Evolutionary conservation across 2,797 vertebrate genomes (phyloP).

Genomic region (Tragopan temminckii): DNA sequence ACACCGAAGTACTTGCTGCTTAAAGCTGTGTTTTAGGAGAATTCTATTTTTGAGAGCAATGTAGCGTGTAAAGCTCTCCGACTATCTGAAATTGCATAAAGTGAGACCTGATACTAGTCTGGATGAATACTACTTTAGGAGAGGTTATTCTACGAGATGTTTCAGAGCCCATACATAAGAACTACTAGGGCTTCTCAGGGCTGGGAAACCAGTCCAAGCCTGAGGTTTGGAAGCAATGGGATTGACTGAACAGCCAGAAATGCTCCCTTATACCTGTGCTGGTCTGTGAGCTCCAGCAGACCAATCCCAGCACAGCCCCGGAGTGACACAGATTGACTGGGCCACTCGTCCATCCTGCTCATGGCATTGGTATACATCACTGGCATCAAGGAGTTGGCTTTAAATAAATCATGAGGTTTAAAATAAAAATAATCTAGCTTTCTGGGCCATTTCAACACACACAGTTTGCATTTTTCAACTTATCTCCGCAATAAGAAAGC

Average conservation of each 20-base stretch:
- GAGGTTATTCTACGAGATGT: conserved; percentile 7
- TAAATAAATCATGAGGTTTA: not conserved
- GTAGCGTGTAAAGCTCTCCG: conserved; percentile 61
- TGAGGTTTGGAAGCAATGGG: not conserved
- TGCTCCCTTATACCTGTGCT: accelerated
- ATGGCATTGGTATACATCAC: accelerated
- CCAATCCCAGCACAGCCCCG: not conserved
- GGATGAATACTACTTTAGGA: not conserved
- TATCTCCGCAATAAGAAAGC: not conserved
- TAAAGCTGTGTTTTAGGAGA: conserved; percentile 43
- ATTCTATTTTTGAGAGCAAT: conserved; percentile 64
- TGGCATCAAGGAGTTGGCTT: not conserved
- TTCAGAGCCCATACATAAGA: not conserved
- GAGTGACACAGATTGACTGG: not conserved
- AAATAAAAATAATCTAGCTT: not conserved
- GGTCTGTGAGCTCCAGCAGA: not conserved
- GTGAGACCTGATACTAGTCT: conserved; percentile 5
- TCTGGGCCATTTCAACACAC: not conserved
- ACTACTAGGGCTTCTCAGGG: not conserved
- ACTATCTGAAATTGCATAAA: conserved; percentile 45
- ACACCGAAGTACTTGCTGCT: conserved; percentile 39
- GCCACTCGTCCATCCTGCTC: not conserved
- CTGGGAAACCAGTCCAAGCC: not conserved
- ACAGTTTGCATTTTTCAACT: not conserved
- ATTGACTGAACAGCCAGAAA: not conserved